Conservation (phyloP, 1,140 invertebrate species). For the Maniola jurtina region DNA sequence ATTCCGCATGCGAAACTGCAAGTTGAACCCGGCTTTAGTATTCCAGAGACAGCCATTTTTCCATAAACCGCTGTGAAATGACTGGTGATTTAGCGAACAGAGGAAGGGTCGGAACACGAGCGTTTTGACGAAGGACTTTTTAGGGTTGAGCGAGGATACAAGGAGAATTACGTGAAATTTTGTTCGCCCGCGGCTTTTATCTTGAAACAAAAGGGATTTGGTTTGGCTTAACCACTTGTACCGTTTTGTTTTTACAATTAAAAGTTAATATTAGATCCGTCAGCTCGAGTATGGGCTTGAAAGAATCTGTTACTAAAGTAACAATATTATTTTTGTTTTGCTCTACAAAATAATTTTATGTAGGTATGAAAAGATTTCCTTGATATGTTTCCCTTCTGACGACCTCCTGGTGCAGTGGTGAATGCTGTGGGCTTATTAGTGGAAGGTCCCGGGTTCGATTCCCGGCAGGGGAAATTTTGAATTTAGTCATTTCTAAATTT, state of each 20-base stretch:
- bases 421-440: too few species aligned
- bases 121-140: constrained; percentile 21
- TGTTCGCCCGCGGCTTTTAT: constrained; percentile 11
- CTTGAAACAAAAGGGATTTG: constrained; percentile 12
- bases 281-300: neutral
- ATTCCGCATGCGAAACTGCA: too few species aligned
- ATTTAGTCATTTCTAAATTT: too few species aligned
- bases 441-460: too few species aligned
- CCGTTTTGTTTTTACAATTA: neutral
- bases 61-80: constrained; percentile 39
- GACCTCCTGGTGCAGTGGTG: too few species aligned
- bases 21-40: too few species aligned
- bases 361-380: too few species aligned
- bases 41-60: too few species aligned
- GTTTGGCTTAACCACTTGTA: neutral
- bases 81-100: constrained; percentile 52
- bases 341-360: neutral
- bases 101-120: constrained; percentile 46
- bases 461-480: too few species aligned
- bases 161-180: constrained; percentile 16
- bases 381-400: too few species aligned
- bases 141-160: constrained; percentile 20
- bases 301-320: neutral
- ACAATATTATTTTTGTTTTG: neutral
- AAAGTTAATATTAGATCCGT: neutral